Conservation (phyloP, 2,113 vertebrate genomes). For the Cnemophilus loriae region DNA sequence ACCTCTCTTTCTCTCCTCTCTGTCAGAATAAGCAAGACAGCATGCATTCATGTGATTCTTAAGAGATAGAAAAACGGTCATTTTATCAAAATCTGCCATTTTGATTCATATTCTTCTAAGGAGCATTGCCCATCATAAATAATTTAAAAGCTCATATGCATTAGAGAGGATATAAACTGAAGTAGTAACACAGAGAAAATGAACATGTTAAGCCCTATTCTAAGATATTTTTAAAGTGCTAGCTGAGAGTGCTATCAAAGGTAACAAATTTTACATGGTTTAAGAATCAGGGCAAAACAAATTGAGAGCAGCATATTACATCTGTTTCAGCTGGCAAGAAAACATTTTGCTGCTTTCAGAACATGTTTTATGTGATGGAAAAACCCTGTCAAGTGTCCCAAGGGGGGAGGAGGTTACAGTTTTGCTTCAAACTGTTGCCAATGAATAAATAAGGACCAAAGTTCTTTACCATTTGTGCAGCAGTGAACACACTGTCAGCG, state of each 20-base stretch:
- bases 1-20: not conserved
- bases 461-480: not conserved
- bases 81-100: not conserved
- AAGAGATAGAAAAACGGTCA: not conserved
- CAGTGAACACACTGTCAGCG: not conserved
- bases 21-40: not conserved
- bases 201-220: not conserved
- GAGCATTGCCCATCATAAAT: not conserved
- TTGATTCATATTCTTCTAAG: not conserved
- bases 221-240: not conserved
- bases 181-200: not conserved
- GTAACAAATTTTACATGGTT: not conserved
- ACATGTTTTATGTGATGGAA: not conserved
- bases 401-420: not conserved
- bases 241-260: not conserved
- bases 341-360: conserved; percentile 11
- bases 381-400: conserved; percentile 12
- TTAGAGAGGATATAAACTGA: not conserved
- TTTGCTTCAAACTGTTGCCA: conserved; percentile 6
- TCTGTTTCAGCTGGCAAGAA: conserved; percentile 3
- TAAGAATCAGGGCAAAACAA: conserved; percentile 32
- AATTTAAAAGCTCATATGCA: not conserved
- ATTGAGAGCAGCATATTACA: not conserved
- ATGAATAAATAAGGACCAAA: conserved; percentile 16
- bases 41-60: not conserved